Percentiles rank a stretch among this genome's conserved stretches.
Conservation (phyloP, 1,140 invertebrate species). For the Acyrthosiphon pisum region DNA sequence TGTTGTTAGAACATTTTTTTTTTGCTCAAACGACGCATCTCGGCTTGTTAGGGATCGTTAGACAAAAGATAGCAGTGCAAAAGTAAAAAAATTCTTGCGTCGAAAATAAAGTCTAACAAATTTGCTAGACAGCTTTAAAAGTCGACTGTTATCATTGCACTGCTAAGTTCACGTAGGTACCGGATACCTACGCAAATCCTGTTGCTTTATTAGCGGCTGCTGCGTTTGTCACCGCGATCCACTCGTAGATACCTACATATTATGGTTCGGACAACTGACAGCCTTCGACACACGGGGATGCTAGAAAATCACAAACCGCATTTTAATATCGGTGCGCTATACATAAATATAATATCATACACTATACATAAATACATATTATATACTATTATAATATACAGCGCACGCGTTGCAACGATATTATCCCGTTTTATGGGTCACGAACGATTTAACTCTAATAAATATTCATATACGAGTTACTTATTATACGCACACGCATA, state of each 20-base stretch:
- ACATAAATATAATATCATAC: neutral
- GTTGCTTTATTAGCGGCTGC: neutral
- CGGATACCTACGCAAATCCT: neutral
- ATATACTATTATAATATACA: neutral
- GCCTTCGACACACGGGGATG: neutral
- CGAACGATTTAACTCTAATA: slow-evolving; percentile 37
- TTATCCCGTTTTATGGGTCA: slow-evolving; percentile 45
- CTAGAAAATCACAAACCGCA: neutral
- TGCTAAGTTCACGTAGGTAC: too few relatives aligned
- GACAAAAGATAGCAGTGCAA: too few relatives aligned
- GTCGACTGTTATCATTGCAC: neutral
- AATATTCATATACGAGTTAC: slow-evolving; percentile 32
- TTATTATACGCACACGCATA: neutral
- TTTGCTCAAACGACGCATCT: too few relatives aligned
- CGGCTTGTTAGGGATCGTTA: too few relatives aligned
- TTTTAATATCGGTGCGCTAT: neutral
- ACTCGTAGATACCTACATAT: too few relatives aligned
- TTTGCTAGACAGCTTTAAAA: too few relatives aligned
- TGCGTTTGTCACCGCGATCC: neutral
- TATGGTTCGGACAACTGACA: neutral
- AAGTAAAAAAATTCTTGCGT: too few relatives aligned
- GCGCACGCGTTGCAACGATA: neutral
- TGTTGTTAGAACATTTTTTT: too few relatives aligned
- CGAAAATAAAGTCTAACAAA: too few relatives aligned
- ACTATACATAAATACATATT: too few relatives aligned